Evolutionary conservation across 2,113 vertebrate species (phyloP), one percentile per base, ranked within the genome.

Genomic region (Dunckerocampus dactyliophorus): DNA sequence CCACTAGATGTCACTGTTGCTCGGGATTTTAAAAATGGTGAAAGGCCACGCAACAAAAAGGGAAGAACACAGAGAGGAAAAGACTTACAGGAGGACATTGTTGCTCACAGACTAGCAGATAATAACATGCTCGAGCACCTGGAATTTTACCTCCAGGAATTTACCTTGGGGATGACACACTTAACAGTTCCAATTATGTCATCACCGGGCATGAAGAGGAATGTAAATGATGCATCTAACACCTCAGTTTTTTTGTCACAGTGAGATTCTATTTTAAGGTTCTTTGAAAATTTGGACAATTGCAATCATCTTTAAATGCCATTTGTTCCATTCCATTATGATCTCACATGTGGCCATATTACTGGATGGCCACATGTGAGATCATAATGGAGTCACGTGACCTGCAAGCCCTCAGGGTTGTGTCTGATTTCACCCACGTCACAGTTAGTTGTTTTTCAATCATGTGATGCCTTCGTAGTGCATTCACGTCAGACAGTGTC

Each of bases 1-100:
- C 77, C 87, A 75, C 48, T 39, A 80, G 83, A 55, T 66, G 87
- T 71, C 85, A 5, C 64, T 77, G 71, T 74, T 77, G 74, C 7
- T 61, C 60, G 9, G 28, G 12, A 65, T 67, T 69, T 11, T 5
- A 12, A 7, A 28, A 34, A 34, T 8, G 31, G 31, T 8, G 31
- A n/a, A 19, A 17, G 42, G 14, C 24, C 5, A 8, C 3, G 3
- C 8, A 5, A 1, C 47, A 1, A n/a, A 15, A 39, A 12, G 57
- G 3, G 0, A 62, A 55, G 69, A 64, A 63, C 65, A 59, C 17
- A 28, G 15, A 76, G 68, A 75, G 77, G 77, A 74, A 59, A 58
- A 4, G 48, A 37, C n/a, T n/a, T n/a, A n/a, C n/a, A n/a, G n/a
- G 31, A 48, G 55, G 55, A 11, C 47, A 14, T 43, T 43, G 39